Evolutionary conservation across 2,888 invertebrate species (phyloP).

Genomic region (Tipula vernalis): DNA sequence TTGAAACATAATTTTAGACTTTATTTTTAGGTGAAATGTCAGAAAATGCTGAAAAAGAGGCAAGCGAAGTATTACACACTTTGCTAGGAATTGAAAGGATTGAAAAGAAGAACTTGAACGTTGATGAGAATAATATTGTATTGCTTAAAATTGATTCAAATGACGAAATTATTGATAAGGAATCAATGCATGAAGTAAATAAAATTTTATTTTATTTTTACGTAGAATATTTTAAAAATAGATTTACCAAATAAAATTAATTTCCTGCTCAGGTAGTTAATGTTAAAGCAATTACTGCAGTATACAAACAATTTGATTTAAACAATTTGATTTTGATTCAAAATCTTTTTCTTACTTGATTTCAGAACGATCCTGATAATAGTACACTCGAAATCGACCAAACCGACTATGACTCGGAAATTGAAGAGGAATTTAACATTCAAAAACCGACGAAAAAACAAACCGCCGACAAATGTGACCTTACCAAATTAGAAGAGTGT

Average conservation of each 20-base stretch:
- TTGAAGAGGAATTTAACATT: neutral
- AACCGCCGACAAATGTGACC: neutral
- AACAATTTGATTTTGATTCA: no score
- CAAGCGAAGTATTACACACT: slow-evolving; percentile 55
- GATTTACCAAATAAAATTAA: neutral
- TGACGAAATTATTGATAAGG: neutral
- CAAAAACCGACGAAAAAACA: neutral
- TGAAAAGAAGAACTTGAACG: slow-evolving; percentile 33
- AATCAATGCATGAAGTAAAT: neutral
- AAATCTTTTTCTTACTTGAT: neutral
- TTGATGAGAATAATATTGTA: neutral
- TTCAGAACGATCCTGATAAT: slow-evolving; percentile 11
- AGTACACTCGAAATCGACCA: neutral
- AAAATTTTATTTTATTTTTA: neutral
- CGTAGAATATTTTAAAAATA: neutral
- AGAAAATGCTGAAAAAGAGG: slow-evolving; percentile 52
- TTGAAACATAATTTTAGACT: neutral
- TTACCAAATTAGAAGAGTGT: slow-evolving; percentile 45
- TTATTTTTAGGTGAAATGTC: slow-evolving; percentile 33
- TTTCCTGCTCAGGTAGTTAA: no score
- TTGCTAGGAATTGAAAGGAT: slow-evolving; percentile 52
- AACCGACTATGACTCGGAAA: neutral
- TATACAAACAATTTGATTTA: no score
- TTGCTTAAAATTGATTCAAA: neutral
- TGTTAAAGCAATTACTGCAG: no score